Conservation (phyloP, 2,888 invertebrate species). For the Pseudococcus longispinus region DNA sequence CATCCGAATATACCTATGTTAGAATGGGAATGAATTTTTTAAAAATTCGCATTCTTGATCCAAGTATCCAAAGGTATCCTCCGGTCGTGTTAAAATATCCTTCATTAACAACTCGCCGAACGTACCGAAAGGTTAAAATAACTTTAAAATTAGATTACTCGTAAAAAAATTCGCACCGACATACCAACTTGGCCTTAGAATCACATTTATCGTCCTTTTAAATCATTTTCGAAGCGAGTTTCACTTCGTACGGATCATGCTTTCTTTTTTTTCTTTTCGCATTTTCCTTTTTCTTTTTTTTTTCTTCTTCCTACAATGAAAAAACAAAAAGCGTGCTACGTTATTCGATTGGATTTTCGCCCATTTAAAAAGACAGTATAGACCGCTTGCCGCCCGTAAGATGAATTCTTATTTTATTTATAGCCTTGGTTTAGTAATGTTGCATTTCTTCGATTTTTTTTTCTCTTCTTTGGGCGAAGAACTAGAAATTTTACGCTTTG, state of each 20-base stretch:
- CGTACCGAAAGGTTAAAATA: slow-evolving; percentile 20
- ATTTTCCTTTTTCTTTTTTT: background rate
- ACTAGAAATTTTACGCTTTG: slow-evolving; percentile 1
- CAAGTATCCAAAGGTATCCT: background rate
- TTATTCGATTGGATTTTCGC: slow-evolving; percentile 46
- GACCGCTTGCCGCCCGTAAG: slow-evolving; percentile 39
- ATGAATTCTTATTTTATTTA: slow-evolving; percentile 47
- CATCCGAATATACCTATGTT: no score
- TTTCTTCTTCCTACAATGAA: background rate
- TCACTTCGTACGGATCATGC: slow-evolving; percentile 6
- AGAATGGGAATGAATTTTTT: background rate
- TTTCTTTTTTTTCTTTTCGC: background rate
- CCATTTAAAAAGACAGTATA: slow-evolving; percentile 43
- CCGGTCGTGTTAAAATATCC: background rate
- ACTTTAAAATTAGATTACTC: slow-evolving; percentile 36
- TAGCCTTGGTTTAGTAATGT: slow-evolving; percentile 41
- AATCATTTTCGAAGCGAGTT: slow-evolving; percentile 17
- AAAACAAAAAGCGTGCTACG: slow-evolving; percentile 44
- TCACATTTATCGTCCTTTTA: slow-evolving; percentile 45
- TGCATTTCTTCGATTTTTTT: slow-evolving; percentile 39
- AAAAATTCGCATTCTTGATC: background rate
- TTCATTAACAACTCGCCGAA: slow-evolving; percentile 5
- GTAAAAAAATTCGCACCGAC: slow-evolving; percentile 26
- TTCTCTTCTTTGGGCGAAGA: background rate
- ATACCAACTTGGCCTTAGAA: slow-evolving; percentile 37